A percentile compares a stretch with the other conserved stretches of the same genome.
These are phyloP conservation scores for Drosophila arawakana DNA, from an alignment of 1,140 invertebrate genomes.

Conservation along the genomic window DNA sequence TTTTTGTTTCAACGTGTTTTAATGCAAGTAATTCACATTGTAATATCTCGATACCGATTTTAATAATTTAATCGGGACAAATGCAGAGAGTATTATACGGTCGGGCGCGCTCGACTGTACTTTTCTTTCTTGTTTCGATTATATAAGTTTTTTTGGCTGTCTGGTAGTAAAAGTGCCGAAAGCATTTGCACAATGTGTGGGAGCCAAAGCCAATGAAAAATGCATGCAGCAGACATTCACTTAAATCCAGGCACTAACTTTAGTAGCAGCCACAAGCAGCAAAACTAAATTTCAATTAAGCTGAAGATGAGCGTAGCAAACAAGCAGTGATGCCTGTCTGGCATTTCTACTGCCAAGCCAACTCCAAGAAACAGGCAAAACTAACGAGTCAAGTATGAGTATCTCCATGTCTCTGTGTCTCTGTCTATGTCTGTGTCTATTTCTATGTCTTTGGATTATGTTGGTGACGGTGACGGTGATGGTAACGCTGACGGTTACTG, in stretches of 20 bases:
- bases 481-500: neutral
- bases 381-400: constrained; percentile 57
- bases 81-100: no score
- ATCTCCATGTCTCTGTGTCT: neutral
- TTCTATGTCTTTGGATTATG: neutral
- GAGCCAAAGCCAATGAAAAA: constrained; percentile 74
- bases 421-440: no score
- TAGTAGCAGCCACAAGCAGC: constrained; percentile 30
- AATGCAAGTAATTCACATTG: no score
- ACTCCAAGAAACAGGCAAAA: constrained; percentile 20
- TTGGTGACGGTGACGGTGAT: no score
- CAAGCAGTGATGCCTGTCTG: constrained; percentile 34
- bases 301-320: constrained; percentile 71
- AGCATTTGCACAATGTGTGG: constrained; percentile 80
- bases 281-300: constrained; percentile 77
- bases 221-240: constrained; percentile 73
- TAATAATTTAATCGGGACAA: no score
- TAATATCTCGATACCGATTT: no score
- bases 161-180: constrained; percentile 75
- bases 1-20: no score
- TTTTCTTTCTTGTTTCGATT: no score
- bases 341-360: constrained; percentile 50
- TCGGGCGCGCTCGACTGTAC: no score
- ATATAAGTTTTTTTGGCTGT: constrained; percentile 52
- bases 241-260: constrained; percentile 22